Base-by-base conservation (phyloP, 2,113 vertebrate species). In the Fulmarus glacialis region DNA sequence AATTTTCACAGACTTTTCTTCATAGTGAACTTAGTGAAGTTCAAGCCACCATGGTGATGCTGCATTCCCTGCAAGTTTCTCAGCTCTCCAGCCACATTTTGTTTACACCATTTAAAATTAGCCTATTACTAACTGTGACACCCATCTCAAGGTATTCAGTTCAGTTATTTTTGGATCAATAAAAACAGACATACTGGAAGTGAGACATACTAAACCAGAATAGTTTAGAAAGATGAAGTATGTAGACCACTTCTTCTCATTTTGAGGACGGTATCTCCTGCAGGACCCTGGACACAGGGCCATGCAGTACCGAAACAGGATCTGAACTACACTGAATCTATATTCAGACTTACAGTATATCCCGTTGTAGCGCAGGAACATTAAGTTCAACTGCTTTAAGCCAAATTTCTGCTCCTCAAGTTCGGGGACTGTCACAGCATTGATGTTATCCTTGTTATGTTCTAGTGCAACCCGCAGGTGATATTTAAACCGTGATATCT, bases 101-200 rank as follows among this genome's bases (percentile, higher is more conserved):
- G 60, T 75, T 91, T 66, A 40, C 15, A 62, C 4, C 21, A 29
- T 50, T 85, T 93, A 93, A 95, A 97, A 87, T 93, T 82, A 95
- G 71, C 50, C 29, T 42, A 22, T 91, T 71, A 34, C 30, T 64
- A 75, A 75, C 18, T 32, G 29, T 62, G 92, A 62, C 58, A 66
- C 27, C 15, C 77, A 58, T 43, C 50, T 87, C 60, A 56, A 90
- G 20, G 34, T 59, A 92, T 95, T 92, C 0, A 2, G 38, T 67
- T 71, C 13, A 24, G 84, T 58, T 96, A 95, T 91, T 96, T 90
- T 73, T 16, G 55, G 66, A 78, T 58, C 64, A 40, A 66, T 73
- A 77, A 93, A 95, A 91, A 38, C 73, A 96, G 83, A 40, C 4
- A 0, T 55, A 45, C 72, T 90, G 82, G 74, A 94, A 87, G 38